Percentiles rank a stretch among this genome's conserved stretches.
These are phyloP conservation scores for Charadrius vociferus DNA, from an alignment of 2,113 vertebrate genomes.

Conservation along the genomic window DNA sequence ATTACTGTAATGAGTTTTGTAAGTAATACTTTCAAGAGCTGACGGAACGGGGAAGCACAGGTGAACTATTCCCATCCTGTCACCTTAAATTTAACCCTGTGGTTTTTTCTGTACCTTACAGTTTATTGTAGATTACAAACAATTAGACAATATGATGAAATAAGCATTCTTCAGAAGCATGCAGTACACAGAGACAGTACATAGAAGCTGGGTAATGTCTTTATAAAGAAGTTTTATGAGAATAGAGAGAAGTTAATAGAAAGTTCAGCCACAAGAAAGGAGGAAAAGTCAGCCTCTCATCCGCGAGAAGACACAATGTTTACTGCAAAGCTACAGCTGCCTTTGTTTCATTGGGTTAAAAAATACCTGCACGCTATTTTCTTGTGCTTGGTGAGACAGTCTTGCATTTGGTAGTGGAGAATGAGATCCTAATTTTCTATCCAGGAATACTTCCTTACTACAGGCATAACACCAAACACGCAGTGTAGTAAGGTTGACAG, in stretches of 20 bases:
- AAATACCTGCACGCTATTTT: constrained; percentile 80
- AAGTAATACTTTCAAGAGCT: neutral
- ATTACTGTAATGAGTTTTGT: neutral
- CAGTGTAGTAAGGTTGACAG: constrained; percentile 96
- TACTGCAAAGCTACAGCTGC: neutral
- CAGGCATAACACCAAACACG: constrained; percentile 98
- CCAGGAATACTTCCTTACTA: constrained; percentile 96
- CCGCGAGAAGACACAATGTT: neutral
- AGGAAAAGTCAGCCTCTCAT: neutral
- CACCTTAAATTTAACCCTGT: neutral
- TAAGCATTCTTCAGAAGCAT: neutral
- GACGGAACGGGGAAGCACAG: neutral
- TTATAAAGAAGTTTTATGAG: neutral
- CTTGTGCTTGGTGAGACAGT: constrained; percentile 73
- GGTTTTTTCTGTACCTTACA: neutral
- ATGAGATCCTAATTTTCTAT: constrained; percentile 89
- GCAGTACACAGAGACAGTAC: neutral
- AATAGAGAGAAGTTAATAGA: neutral
- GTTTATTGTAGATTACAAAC: neutral
- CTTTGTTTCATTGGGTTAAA: neutral
- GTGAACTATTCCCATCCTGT: neutral
- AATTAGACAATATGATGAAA: neutral
- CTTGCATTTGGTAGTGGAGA: constrained; percentile 76
- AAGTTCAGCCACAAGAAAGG: neutral
- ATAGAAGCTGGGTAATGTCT: neutral